Evolutionary conservation across 2,113 vertebrate genomes (phyloP).

Genomic region (Panthera leo): DNA sequence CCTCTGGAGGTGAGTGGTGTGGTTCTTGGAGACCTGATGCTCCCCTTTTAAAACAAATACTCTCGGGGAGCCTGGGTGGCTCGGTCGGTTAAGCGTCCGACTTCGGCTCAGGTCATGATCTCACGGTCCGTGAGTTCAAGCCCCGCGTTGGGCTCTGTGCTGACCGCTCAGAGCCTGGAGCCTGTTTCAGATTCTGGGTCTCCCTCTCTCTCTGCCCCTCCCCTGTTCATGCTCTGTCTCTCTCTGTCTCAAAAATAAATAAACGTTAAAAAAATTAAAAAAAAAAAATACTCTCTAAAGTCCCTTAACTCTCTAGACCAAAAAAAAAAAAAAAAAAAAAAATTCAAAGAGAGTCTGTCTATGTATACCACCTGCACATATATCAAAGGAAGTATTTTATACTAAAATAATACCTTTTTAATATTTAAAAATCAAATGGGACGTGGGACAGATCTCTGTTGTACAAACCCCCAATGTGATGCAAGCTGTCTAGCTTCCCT

Average conservation of each 20-base stretch:
- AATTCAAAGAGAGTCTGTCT: not conserved
- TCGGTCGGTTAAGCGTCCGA: too few relatives aligned
- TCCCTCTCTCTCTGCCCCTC: too few relatives aligned
- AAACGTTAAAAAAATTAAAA: too few relatives aligned
- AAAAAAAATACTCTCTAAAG: not conserved
- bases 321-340: not conserved
- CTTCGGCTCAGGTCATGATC: too few relatives aligned
- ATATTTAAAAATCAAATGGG: not conserved
- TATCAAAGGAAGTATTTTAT: not conserved
- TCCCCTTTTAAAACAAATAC: not conserved
- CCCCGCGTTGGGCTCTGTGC: too few relatives aligned
- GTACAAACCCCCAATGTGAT: not conserved
- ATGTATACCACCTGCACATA: too few relatives aligned
- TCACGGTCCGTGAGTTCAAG: too few relatives aligned
- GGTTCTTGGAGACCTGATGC: not conserved
- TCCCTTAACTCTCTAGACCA: not conserved
- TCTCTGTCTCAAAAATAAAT: too few relatives aligned
- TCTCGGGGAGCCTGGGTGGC: not conserved
- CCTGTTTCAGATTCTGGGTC: too few relatives aligned
- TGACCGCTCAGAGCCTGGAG: too few relatives aligned
- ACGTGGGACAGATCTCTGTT: not conserved
- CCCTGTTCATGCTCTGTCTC: too few relatives aligned
- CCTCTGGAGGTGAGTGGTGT: not conserved
- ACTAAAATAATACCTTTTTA: not conserved
- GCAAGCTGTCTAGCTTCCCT: not conserved